Percentiles rank a stretch among this genome's conserved stretches.
Evolutionary conservation across 2,888 invertebrate genomes (phyloP).

Genomic region (Amphipyra berbera): DNA sequence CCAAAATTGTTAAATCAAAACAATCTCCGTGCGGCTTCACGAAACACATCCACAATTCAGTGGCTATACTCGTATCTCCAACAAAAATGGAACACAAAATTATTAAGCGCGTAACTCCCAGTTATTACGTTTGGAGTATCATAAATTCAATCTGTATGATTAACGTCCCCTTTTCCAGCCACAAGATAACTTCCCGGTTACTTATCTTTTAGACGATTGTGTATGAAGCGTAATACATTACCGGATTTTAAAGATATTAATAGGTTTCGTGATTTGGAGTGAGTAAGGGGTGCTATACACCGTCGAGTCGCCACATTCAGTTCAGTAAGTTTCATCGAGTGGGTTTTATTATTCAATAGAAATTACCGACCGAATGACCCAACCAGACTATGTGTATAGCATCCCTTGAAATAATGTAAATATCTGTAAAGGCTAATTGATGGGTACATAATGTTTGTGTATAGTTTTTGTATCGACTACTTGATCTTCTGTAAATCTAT

Average conservation of each 20-base stretch:
- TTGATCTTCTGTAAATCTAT: too few species aligned
- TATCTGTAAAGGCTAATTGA: too few species aligned
- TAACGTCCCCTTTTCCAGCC: constrained; percentile 53
- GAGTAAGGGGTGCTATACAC: constrained; percentile 6
- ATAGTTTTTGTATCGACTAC: too few species aligned
- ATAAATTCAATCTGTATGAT: constrained; percentile 62
- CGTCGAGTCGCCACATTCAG: too few species aligned
- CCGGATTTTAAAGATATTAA: constrained; percentile 9
- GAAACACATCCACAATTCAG: not conserved
- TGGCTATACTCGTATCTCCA: not conserved
- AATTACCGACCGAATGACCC: too few species aligned
- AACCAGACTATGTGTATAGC: too few species aligned
- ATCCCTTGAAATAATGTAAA: too few species aligned
- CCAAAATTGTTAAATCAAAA: too few species aligned
- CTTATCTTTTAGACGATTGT: constrained; percentile 46
- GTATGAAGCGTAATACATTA: constrained; percentile 29
- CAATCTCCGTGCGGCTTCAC: too few species aligned
- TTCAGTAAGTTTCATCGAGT: too few species aligned
- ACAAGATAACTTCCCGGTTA: constrained; percentile 48
- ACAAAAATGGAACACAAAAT: constrained; percentile 53
- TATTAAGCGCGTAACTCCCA: constrained; percentile 49
- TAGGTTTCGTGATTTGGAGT: not conserved
- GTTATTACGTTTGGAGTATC: constrained; percentile 58
- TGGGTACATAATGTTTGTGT: too few species aligned
- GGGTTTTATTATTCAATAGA: too few species aligned